Percentiles rank a stretch among this genome's conserved stretches.
Conservation (phyloP, 2,113 vertebrate genomes). For the Hydropotes inermis region DNA sequence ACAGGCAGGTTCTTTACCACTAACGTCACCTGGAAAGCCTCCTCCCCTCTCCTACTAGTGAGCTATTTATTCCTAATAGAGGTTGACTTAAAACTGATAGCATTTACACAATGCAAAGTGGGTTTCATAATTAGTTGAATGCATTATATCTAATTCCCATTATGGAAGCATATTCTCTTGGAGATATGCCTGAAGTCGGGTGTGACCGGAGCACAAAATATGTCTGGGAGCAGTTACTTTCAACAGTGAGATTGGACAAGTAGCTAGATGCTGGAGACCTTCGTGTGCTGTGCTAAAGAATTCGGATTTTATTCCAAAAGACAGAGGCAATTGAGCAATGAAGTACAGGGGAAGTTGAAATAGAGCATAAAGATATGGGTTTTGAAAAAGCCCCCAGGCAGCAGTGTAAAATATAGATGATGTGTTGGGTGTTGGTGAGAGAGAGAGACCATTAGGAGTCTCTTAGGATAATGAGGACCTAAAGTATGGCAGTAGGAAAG, state of each 20-base stretch:
- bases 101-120: conserved; percentile 16
- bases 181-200: neutral
- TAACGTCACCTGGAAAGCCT: neutral
- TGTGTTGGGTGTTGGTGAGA: neutral
- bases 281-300: neutral
- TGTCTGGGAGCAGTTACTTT: neutral
- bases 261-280: neutral
- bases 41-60: neutral
- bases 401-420: conserved; percentile 8
- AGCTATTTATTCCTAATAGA: neutral
- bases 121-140: conserved; percentile 22
- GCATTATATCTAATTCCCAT: neutral
- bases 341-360: neutral
- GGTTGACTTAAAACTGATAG: neutral
- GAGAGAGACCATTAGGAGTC: neutral
- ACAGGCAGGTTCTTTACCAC: neutral
- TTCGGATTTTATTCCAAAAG: conserved; percentile 27
- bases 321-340: neutral
- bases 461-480: neutral
- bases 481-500: neutral
- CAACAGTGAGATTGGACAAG: neutral
- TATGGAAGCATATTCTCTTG: neutral
- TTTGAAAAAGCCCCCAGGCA: neutral
- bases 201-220: neutral
- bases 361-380: neutral